Conservation (phyloP, 2,888 invertebrate genomes). For the Nomada lathburiana region DNA sequence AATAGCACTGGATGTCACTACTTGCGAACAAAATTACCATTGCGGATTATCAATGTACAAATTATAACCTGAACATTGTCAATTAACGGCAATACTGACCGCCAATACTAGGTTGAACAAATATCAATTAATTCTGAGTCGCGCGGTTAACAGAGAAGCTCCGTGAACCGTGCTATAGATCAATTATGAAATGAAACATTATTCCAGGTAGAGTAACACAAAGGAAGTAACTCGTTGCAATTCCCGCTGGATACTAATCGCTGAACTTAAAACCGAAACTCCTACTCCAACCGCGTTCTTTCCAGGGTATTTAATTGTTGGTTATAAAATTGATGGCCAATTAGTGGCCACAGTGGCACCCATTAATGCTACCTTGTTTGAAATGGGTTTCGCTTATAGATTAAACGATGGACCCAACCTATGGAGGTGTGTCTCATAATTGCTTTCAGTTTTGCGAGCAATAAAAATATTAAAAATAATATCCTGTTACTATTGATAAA, state of each 20-base stretch:
- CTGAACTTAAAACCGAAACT: background rate
- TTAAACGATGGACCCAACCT: background rate
- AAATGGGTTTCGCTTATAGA: slow-evolving; percentile 7
- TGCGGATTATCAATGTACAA: slow-evolving; percentile 37
- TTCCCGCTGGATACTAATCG: slow-evolving; percentile 15
- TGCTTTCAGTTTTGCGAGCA: background rate
- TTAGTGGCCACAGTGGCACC: slow-evolving; percentile 37
- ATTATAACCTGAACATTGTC: background rate
- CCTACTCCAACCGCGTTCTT: background rate
- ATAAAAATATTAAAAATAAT: background rate
- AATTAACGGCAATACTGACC: background rate
- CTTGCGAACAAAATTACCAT: slow-evolving; percentile 36
- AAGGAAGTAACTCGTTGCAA: slow-evolving; percentile 1
- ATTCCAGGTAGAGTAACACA: background rate
- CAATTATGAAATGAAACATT: slow-evolving; percentile 25
- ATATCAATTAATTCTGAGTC: too few species aligned
- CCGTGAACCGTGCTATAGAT: background rate
- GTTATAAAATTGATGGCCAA: slow-evolving; percentile 41
- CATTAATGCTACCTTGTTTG: slow-evolving; percentile 26
- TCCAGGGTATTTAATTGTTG: slow-evolving; percentile 21
- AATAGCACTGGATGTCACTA: slow-evolving; percentile 32
- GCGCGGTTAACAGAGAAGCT: too few species aligned
- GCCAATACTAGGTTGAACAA: too few species aligned
- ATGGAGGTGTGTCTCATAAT: background rate
- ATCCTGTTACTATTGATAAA: too few species aligned